These are phyloP conservation scores for Eurytoma californica DNA, from an alignment of 2,888 invertebrate genomes.

Conservation along the genomic window DNA sequence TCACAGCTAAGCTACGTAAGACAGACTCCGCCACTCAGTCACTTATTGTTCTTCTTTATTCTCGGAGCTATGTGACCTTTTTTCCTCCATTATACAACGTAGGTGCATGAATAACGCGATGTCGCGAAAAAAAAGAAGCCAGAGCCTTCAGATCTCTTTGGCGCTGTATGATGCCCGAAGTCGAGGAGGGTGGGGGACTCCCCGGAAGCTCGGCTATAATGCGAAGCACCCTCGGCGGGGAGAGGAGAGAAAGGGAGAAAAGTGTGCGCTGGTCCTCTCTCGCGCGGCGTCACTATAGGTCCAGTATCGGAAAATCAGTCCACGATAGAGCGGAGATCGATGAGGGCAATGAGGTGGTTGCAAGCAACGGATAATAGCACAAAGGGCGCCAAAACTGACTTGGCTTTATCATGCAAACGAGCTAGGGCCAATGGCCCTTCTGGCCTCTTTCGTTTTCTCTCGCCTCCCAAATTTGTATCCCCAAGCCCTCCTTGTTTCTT, in stretches of 20 bases:
- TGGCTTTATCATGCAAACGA: constrained; percentile 13
- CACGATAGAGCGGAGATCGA: constrained; percentile 7
- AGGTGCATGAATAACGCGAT: background rate
- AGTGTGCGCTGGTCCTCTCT: constrained; percentile 15
- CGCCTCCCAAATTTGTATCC: too few relatives aligned
- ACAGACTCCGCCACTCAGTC: background rate
- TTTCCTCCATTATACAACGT: constrained; percentile 6
- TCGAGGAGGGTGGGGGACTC: background rate
- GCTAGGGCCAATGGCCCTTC: constrained; percentile 19
- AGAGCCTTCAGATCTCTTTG: too few relatives aligned
- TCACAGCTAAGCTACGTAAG: background rate
- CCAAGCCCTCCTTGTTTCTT: background rate
- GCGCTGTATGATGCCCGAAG: background rate
- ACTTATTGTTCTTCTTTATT: constrained; percentile 30
- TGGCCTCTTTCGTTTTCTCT: background rate
- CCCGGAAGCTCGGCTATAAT: constrained; percentile 21
- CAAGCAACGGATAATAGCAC: constrained; percentile 22
- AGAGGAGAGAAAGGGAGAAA: constrained; percentile 13
- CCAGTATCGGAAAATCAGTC: constrained; percentile 37
- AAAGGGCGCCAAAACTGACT: constrained; percentile 37
- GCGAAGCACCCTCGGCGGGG: constrained; percentile 30
- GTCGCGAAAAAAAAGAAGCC: background rate
- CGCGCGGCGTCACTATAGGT: background rate
- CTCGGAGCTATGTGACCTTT: constrained; percentile 1
- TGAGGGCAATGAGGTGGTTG: background rate